These are phyloP conservation scores for Psittacula cyanocephala DNA, from an alignment of 2,113 vertebrate genomes.

Conservation along the genomic window DNA sequence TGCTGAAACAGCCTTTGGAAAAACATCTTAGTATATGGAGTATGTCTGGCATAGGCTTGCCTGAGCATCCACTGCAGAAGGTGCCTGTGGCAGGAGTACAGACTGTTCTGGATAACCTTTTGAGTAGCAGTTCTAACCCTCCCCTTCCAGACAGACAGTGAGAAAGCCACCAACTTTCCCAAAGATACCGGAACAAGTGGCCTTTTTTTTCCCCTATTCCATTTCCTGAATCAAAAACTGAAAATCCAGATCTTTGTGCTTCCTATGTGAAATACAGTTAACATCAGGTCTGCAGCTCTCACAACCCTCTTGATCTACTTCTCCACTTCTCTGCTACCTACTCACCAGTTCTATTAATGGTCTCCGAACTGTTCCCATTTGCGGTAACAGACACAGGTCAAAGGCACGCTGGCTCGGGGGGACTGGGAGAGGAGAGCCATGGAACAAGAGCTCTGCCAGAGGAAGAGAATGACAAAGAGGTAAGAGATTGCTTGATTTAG, in stretches of 20 bases:
- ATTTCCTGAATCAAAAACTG: not conserved
- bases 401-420: not conserved
- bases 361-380: not conserved
- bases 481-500: not conserved
- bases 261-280: not conserved
- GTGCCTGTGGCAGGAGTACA: not conserved
- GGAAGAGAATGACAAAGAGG: not conserved
- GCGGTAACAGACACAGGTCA: accelerated
- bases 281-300: not conserved
- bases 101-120: not conserved
- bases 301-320: not conserved
- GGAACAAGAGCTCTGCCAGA: not conserved
- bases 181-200: not conserved
- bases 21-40: not conserved
- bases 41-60: not conserved
- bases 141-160: not conserved
- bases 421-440: not conserved
- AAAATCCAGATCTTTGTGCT: not conserved
- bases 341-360: not conserved
- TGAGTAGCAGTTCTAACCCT: not conserved
- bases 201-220: not conserved
- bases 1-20: conserved; percentile 1
- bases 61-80: not conserved
- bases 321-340: not conserved
- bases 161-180: not conserved